Evolutionary conservation across 1,140 invertebrate genomes (phyloP).

Genomic region (Acromyrmex echinatior): DNA sequence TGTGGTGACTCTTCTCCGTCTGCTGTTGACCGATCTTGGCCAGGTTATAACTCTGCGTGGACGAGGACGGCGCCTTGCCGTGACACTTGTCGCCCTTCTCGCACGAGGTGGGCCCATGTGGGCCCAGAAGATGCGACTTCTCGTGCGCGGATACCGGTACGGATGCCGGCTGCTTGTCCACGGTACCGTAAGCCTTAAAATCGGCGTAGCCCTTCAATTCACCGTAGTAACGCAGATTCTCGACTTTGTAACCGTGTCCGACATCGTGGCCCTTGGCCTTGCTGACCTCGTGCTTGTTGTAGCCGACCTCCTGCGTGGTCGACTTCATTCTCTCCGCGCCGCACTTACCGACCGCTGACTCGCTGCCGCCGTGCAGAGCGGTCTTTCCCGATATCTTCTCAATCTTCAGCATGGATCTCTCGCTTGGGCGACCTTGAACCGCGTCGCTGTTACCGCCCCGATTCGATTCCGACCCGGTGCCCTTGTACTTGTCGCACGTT

Average conservation of each 20-base stretch:
- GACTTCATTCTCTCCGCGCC: slow-evolving; percentile 82
- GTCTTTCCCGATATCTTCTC: slow-evolving; percentile 75
- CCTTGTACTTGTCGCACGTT: slow-evolving; percentile 76
- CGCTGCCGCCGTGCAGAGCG: slow-evolving; percentile 54
- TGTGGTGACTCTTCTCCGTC: slow-evolving; percentile 79
- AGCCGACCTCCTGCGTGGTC: slow-evolving; percentile 76
- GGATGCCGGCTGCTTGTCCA: slow-evolving; percentile 77
- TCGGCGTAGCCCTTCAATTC: slow-evolving; percentile 83
- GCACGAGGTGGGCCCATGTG: slow-evolving; percentile 59
- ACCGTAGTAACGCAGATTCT: slow-evolving; percentile 84
- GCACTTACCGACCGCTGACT: slow-evolving; percentile 66
- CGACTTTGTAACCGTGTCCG: slow-evolving; percentile 80
- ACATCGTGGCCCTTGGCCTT: slow-evolving; percentile 72
- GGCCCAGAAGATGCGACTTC: slow-evolving; percentile 78
- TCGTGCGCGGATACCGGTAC: slow-evolving; percentile 75
- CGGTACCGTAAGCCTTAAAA: slow-evolving; percentile 83
- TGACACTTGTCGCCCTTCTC: slow-evolving; percentile 80
- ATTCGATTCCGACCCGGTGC: slow-evolving; percentile 77
- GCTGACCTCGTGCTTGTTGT: slow-evolving; percentile 72
- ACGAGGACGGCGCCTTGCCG: slow-evolving; percentile 64
- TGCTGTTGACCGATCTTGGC: slow-evolving; percentile 71
- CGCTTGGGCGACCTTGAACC: slow-evolving; percentile 78
- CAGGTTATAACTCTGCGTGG: slow-evolving; percentile 73
- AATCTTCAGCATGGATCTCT: slow-evolving; percentile 79
- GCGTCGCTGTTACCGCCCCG: slow-evolving; percentile 76